Evolutionary conservation across 1,140 invertebrate genomes (phyloP).

Genomic region (Aricia agestis): DNA sequence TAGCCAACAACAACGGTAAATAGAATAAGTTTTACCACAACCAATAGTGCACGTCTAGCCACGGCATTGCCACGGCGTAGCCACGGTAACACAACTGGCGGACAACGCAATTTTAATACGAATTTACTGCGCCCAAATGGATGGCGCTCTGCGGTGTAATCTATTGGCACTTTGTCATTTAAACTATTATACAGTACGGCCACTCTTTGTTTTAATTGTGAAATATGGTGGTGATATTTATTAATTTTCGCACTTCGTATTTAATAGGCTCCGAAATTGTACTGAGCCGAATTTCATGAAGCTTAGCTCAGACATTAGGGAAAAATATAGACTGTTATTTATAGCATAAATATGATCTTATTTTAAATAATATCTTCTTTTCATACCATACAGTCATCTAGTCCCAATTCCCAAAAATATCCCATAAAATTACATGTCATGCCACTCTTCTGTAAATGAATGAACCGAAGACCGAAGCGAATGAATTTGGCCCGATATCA

Average conservation of each 20-base stretch:
- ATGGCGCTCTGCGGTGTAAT: conserved; percentile 19
- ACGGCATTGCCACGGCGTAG: neutral
- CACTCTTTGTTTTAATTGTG: neutral
- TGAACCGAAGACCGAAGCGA: neutral
- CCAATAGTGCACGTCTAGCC: neutral
- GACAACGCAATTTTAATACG: conserved; percentile 27
- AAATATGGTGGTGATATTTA: neutral
- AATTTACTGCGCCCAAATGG: conserved; percentile 33
- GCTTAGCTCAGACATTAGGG: too few species aligned
- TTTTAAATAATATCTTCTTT: too few species aligned
- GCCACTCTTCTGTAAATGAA: neutral
- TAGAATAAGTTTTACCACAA: neutral
- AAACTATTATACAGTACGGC: conserved; percentile 4
- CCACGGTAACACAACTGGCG: neutral
- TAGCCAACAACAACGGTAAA: neutral
- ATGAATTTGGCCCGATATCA: neutral
- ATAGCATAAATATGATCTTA: too few species aligned
- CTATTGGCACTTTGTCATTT: conserved; percentile 26
- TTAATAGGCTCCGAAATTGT: too few species aligned
- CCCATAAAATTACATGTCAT: neutral
- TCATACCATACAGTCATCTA: neutral
- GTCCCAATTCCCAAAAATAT: neutral
- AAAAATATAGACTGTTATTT: too few species aligned
- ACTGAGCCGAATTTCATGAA: too few species aligned
- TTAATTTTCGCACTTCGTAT: too few species aligned